phyloP scores from a whole-genome alignment of 2,888 invertebrate species.

The Galeruca laticollis region DNA sequence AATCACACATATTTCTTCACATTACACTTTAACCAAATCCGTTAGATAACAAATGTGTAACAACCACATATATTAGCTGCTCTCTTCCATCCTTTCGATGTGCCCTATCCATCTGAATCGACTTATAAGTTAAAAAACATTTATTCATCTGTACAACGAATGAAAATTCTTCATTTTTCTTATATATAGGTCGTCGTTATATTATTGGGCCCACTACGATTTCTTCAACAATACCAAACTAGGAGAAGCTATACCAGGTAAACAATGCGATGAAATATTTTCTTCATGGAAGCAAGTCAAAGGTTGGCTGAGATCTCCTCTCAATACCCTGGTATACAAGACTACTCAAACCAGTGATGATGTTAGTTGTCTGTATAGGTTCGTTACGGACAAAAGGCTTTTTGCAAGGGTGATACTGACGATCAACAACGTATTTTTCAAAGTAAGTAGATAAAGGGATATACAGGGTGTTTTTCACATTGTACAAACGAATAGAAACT shows the following conservation, averaged over 20 bases:
- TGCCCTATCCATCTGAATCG: too few relatives aligned
- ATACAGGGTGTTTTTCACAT: neutral
- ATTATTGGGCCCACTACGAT: constrained; percentile 95
- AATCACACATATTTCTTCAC: too few relatives aligned
- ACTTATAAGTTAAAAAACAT: too few relatives aligned
- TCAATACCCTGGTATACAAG: constrained; percentile 90
- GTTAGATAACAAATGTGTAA: too few relatives aligned
- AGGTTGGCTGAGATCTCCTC: constrained; percentile 83
- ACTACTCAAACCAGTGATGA: constrained; percentile 78
- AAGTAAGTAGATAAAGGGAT: constrained; percentile 71
- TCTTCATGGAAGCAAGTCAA: constrained; percentile 85
- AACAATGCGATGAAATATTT: constrained; percentile 89
- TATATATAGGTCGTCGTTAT: constrained; percentile 82
- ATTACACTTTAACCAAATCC: too few relatives aligned
- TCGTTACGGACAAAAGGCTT: constrained; percentile 84
- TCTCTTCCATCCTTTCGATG: too few relatives aligned
- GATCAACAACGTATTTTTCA: constrained; percentile 83
- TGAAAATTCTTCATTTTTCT: neutral
- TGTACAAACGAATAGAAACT: too few relatives aligned
- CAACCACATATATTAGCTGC: too few relatives aligned
- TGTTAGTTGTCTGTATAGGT: constrained; percentile 85
- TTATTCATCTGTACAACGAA: too few relatives aligned
- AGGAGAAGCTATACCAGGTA: constrained; percentile 84
- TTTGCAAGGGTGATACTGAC: constrained; percentile 86
- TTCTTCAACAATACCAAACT: constrained; percentile 92